These are phyloP conservation scores for Akabosia matsudoensis DNA, from an alignment of 1,140 invertebrate genomes.

Conservation along the genomic window DNA sequence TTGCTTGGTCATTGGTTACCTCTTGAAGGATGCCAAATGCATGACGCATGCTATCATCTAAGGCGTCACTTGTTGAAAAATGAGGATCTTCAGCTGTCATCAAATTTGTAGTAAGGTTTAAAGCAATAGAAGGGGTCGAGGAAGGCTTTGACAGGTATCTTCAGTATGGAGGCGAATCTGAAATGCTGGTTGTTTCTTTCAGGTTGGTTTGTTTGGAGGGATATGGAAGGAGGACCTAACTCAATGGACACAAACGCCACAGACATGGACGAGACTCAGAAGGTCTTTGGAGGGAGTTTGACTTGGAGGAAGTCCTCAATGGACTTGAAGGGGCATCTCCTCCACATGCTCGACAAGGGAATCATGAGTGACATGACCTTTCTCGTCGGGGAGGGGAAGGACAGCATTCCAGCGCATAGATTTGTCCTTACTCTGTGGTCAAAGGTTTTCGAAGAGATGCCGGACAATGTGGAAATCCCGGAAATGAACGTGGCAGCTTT, in stretches of 20 bases:
- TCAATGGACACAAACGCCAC: constrained; percentile 6
- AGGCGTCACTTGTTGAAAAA: too few species aligned
- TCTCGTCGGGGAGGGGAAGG: constrained; percentile 26
- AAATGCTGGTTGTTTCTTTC: not conserved
- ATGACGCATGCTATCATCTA: too few species aligned
- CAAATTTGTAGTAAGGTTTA: too few species aligned
- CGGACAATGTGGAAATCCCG: constrained; percentile 36
- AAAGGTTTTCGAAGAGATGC: constrained; percentile 32
- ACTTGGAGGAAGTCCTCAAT: constrained; percentile 4
- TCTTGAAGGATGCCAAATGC: too few species aligned
- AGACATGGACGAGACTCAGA: constrained; percentile 11
- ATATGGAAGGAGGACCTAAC: constrained; percentile 1
- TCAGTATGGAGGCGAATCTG: not conserved
- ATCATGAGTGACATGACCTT: constrained; percentile 37
- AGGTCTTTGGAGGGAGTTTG: not conserved
- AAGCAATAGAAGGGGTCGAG: too few species aligned
- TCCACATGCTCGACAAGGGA: constrained; percentile 29
- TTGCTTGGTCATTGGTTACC: too few species aligned
- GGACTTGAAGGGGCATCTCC: constrained; percentile 19
- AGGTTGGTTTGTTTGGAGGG: not conserved
- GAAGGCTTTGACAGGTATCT: too few species aligned
- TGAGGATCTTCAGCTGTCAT: too few species aligned
- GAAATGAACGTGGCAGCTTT: constrained; percentile 33
- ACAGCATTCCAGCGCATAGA: constrained; percentile 27
- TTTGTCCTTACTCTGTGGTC: constrained; percentile 34